Percentiles rank a stretch among this genome's conserved stretches.
Evolutionary conservation across 2,113 vertebrate genomes (phyloP).

Genomic region (Gymnorhina tibicen): DNA sequence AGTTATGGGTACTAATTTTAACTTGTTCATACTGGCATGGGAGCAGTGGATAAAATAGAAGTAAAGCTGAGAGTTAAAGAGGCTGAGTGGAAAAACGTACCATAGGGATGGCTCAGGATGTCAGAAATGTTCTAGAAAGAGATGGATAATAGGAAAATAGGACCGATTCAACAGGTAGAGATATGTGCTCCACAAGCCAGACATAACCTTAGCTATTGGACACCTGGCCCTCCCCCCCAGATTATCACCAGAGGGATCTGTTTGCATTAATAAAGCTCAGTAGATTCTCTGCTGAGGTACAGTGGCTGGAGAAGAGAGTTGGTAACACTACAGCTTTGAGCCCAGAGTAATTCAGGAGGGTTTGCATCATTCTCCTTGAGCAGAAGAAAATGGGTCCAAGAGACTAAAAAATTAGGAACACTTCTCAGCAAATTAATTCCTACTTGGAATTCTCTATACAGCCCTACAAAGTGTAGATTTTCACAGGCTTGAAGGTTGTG

Average conservation of each 20-base stretch:
- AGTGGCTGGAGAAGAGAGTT: background rate
- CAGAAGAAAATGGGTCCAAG: background rate
- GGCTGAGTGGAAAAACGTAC: background rate
- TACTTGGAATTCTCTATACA: background rate
- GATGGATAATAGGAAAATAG: background rate
- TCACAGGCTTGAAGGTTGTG: rapidly evolving
- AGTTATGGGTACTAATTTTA: background rate
- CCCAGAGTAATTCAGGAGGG: background rate
- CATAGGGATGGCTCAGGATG: background rate
- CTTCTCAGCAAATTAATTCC: background rate
- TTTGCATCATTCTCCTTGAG: background rate
- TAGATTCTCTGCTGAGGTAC: background rate
- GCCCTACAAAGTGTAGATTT: background rate
- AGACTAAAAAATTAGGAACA: background rate
- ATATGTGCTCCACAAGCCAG: background rate
- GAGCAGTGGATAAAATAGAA: background rate
- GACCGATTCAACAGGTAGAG: background rate
- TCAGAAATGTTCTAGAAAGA: background rate
- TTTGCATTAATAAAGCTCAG: background rate
- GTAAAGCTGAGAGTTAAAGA: background rate
- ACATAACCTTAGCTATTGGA: background rate
- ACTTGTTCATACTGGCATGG: background rate
- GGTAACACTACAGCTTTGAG: background rate
- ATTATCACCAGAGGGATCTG: background rate
- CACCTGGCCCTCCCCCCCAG: background rate